Evolutionary conservation across 53 echinoderm and acorn worm species (phyloP), one percentile per base, ranked within the genome.

Genomic region (Patiria pectinifera): DNA sequence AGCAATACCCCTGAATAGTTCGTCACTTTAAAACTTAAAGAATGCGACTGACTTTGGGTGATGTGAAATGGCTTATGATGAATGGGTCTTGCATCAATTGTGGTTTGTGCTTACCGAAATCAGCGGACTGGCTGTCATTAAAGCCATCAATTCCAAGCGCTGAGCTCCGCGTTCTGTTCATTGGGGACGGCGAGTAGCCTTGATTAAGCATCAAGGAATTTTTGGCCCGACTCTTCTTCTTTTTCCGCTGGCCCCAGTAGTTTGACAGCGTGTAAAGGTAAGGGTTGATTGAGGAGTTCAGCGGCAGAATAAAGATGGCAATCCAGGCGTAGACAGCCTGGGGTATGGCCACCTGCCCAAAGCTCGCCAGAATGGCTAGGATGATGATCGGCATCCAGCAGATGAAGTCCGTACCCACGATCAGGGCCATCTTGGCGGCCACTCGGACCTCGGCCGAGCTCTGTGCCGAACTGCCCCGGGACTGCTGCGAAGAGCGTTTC

Each of bases 321-420:
- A 93, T 35, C 93, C 93, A 91, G 62, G 83, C 95, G 59, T 95
- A 95, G 11, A 76, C 87, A 2, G 12, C 18, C 59, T 58, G 76
- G 4, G 78, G 87, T 15, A 87, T 35, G 76, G 15, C 43, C 12
- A 87, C 87, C 59, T 58, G 22, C 77, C 15, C 87, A 11, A 43
- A 25, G 35, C 76, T 58, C 77, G 76, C 18, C 59, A 87, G 13
- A 58, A 87, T 6, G 23, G 76, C 93, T 91, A 95, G 91, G 60
- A 95, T 48, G 13, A 95, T 93, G 45, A 95, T 91, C 0, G 95
- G 95, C 86, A 95, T 83, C 95, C 95, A 95, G 63, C 95, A 95
- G 78, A 82, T 26, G 83, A 91, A 93, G 78, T 95, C 93, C 0
- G 95, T 95, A 19, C 91, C 93, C 18, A 95, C 95, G 82, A 95